Conservation (phyloP, 2,113 vertebrate genomes). For the Macaca mulatta region DNA sequence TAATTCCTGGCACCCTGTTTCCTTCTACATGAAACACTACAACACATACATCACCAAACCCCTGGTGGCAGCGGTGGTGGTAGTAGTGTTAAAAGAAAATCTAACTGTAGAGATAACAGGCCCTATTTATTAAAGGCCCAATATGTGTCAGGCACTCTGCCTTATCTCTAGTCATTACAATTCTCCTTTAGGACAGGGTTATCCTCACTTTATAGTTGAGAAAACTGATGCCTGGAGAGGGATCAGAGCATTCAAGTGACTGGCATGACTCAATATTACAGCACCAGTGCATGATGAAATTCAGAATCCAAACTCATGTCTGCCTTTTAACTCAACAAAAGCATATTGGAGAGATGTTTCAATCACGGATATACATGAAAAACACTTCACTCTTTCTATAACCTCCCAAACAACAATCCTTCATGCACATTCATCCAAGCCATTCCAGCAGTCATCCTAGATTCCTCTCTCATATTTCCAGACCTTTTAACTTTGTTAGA, state of each 20-base stretch:
- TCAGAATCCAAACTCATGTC: neutral
- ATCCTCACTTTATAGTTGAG: neutral
- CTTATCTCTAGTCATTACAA: neutral
- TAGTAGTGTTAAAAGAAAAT: neutral
- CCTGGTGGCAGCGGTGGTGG: rapidly evolving
- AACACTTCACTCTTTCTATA: neutral
- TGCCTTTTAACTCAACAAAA: neutral
- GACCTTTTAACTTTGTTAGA: neutral
- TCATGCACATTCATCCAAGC: neutral
- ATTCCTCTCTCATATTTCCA: neutral
- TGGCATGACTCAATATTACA: neutral
- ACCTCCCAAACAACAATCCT: neutral
- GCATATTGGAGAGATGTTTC: neutral
- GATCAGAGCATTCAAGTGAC: neutral
- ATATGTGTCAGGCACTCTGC: neutral
- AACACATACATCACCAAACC: neutral
- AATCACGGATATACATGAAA: neutral
- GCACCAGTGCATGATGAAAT: neutral
- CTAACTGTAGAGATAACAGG: neutral
- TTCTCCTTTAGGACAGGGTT: neutral
- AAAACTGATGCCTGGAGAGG: neutral
- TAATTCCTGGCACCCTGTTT: neutral
- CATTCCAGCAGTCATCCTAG: neutral
- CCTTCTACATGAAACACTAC: neutral
- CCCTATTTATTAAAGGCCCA: neutral